Evolutionary conservation across 2,888 invertebrate genomes (phyloP).

Genomic region (Antheraea assamensis): DNA sequence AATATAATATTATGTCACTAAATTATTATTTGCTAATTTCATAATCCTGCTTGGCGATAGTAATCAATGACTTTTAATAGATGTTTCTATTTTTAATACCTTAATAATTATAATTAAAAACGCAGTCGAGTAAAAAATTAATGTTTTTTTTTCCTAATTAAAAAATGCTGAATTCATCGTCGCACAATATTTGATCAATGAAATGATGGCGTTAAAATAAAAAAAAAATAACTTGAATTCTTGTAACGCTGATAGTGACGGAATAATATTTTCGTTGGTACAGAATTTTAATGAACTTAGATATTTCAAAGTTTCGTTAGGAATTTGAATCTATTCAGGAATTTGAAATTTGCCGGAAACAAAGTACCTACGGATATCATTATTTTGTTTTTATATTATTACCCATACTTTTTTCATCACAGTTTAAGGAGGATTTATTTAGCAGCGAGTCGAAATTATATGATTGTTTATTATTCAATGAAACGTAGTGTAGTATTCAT

Average conservation of each 20-base stretch:
- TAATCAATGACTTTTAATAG: no score
- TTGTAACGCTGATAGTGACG: conserved; percentile 10
- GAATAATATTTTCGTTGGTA: conserved; percentile 12
- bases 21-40: no score
- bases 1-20: no score
- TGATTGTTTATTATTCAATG: no score
- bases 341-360: conserved; percentile 5
- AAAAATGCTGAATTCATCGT: not conserved
- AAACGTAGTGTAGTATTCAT: no score
- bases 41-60: no score
- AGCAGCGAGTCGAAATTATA: no score
- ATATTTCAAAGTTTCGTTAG: conserved; percentile 9
- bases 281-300: conserved; percentile 22
- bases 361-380: not conserved
- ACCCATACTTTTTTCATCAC: no score
- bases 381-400: no score
- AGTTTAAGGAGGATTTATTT: no score
- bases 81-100: no score
- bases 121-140: not conserved
- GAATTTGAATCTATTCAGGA: conserved; percentile 11
- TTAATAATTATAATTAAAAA: not conserved
- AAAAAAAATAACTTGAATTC: not conserved
- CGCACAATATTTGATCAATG: not conserved
- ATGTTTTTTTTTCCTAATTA: not conserved
- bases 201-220: not conserved